A percentile compares a stretch with the other conserved stretches of the same genome.
Conservation (phyloP, 2,888 invertebrate species). For the Diplazon laetatorius region DNA sequence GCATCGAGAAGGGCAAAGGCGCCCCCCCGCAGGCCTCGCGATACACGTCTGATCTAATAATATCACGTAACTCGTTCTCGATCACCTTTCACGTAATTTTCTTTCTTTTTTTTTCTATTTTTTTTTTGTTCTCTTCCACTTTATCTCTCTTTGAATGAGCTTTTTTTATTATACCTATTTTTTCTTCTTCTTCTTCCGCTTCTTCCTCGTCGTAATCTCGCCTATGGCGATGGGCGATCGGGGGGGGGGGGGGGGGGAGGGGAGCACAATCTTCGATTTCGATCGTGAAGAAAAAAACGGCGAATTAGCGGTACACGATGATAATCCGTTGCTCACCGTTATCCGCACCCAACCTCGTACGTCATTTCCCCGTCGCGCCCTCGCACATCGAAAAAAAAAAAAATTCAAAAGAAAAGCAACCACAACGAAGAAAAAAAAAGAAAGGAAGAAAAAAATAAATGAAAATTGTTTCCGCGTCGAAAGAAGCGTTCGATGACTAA, state of each 20-base stretch:
- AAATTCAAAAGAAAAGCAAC: neutral
- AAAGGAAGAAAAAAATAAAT: neutral
- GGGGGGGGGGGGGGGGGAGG: no score
- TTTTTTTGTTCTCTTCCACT: neutral
- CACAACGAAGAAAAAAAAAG: neutral
- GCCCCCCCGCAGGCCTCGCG: no score
- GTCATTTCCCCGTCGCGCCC: neutral
- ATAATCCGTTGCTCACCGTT: slow-evolving; percentile 55
- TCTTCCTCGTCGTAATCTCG: slow-evolving; percentile 22
- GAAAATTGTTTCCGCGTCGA: slow-evolving; percentile 1
- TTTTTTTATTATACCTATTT: no score
- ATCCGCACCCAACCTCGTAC: slow-evolving; percentile 27
- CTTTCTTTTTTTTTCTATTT: neutral
- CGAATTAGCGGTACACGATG: slow-evolving; percentile 58
- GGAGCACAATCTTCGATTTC: no score
- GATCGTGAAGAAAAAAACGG: slow-evolving; percentile 3
- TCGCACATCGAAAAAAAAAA: slow-evolving; percentile 10
- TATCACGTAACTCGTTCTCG: slow-evolving; percentile 26
- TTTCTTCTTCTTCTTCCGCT: neutral
- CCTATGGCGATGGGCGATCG: slow-evolving; percentile 27
- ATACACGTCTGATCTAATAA: slow-evolving; percentile 23
- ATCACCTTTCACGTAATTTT: neutral
- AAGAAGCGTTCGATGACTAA: slow-evolving; percentile 47
- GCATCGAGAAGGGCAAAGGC: no score
- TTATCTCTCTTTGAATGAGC: no score